Conservation (phyloP, 2,797 vertebrate species). For the Philypnodon macrostomus region DNA sequence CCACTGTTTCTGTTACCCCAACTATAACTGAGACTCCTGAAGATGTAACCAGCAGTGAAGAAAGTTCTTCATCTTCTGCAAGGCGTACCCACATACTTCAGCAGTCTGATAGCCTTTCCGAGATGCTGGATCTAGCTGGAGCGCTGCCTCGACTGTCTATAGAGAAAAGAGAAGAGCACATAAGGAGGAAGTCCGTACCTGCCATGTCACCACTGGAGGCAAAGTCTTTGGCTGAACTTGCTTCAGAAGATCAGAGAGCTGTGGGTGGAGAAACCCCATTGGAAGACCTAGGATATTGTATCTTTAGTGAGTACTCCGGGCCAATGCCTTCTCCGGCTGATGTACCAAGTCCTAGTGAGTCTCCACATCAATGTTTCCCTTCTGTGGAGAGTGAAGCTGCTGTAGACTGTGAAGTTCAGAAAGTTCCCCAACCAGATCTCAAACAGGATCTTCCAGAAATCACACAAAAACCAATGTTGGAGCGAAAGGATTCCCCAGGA, state of each 20-base stretch:
- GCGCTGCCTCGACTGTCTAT: conserved; percentile 78
- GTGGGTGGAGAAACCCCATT: conserved; percentile 77
- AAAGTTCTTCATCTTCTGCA: conserved; percentile 18
- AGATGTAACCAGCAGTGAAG: conserved; percentile 9
- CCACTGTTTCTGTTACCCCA: conserved; percentile 40
- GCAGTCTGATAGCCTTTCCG: conserved; percentile 77
- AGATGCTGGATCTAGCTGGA: conserved; percentile 89
- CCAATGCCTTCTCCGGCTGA: conserved; percentile 88
- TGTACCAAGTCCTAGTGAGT: conserved; percentile 58
- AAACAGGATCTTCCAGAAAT: conserved; percentile 27
- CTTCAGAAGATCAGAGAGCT: conserved; percentile 41
- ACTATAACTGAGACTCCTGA: conserved; percentile 16
- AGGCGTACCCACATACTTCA: conserved; percentile 27
- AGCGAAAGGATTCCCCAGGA: conserved; percentile 57
- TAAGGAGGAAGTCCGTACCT: conserved; percentile 78
- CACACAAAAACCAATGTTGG: conserved; percentile 27
- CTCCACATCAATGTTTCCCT: conserved; percentile 53
- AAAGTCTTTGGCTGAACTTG: conserved; percentile 57
- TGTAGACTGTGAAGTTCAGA: conserved; percentile 25
- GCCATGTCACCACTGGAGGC: conserved; percentile 62
- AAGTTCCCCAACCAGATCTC: conserved; percentile 20
- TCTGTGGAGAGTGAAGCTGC: conserved; percentile 44
- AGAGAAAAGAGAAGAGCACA: conserved; percentile 74
- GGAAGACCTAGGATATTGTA: conserved; percentile 85
- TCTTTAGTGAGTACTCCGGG: conserved; percentile 88